Evolutionary conservation across 2,888 invertebrate species (phyloP).

Genomic region (Esperia sulphurella): DNA sequence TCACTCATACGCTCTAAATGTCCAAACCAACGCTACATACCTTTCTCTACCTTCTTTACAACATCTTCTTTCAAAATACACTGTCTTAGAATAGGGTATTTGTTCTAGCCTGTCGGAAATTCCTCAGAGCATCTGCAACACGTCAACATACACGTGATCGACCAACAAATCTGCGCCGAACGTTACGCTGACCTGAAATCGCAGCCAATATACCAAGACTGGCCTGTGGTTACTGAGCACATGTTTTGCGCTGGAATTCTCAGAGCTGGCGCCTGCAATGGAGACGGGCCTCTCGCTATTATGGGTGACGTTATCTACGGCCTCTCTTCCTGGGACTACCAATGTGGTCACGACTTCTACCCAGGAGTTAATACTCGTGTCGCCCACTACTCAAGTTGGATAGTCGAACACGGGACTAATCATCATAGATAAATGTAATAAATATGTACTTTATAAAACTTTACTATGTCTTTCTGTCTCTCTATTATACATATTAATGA

Average conservation of each 20-base stretch:
- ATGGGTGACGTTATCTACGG: background rate
- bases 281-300: conserved; percentile 51
- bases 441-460: too few species aligned
- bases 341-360: conserved; percentile 45
- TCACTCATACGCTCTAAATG: too few species aligned
- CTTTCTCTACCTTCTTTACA: too few species aligned
- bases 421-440: background rate
- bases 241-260: conserved; percentile 60
- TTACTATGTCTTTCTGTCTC: too few species aligned
- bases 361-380: conserved; percentile 57
- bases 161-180: conserved; percentile 39
- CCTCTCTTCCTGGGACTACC: conserved; percentile 33
- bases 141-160: conserved; percentile 38
- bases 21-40: too few species aligned
- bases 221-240: conserved; percentile 37
- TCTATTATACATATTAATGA: too few species aligned
- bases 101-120: conserved; percentile 22
- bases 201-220: too few species aligned
- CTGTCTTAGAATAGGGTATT: background rate
- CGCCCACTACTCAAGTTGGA: conserved; percentile 20
- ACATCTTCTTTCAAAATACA: too few species aligned
- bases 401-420: conserved; percentile 5
- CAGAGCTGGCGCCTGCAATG: conserved; percentile 39
- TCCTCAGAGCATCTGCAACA: conserved; percentile 33
- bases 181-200: conserved; percentile 41